Conservation (phyloP, 2,113 vertebrate species). For the Eolophus roseicapilla region DNA sequence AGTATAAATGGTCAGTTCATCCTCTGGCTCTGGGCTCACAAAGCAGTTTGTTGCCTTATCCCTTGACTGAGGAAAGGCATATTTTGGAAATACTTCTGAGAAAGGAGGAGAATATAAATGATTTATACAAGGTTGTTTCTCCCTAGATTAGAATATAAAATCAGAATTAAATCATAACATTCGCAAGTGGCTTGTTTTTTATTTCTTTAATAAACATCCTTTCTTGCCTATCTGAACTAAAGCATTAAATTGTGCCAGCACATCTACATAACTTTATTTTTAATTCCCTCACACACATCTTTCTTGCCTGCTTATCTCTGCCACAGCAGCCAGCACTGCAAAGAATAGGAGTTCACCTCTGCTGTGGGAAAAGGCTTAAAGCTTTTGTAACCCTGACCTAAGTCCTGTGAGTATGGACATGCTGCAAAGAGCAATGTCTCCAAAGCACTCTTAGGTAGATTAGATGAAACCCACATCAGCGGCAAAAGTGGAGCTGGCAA, state of each 20-base stretch:
- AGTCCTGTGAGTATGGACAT: accelerated
- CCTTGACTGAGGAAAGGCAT: background rate
- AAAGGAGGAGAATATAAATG: background rate
- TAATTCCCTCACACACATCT: background rate
- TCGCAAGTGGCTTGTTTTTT: background rate
- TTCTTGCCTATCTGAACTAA: background rate
- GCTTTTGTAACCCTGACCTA: background rate
- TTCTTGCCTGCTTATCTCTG: conserved; percentile 23
- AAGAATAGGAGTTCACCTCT: background rate
- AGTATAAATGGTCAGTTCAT: background rate
- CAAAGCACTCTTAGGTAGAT: background rate
- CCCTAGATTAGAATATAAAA: background rate
- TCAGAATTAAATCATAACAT: background rate
- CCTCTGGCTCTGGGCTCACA: background rate
- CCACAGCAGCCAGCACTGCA: background rate
- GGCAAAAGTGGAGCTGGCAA: background rate
- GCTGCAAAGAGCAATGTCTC: background rate
- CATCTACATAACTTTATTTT: background rate
- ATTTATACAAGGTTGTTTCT: background rate
- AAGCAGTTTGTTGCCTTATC: background rate
- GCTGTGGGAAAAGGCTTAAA: background rate
- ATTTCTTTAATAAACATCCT: background rate
- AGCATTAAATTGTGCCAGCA: background rate
- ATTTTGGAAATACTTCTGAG: background rate
- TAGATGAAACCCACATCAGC: background rate